phyloP scores from a whole-genome alignment of 2,888 invertebrate species.

The Unio delphinus region DNA sequence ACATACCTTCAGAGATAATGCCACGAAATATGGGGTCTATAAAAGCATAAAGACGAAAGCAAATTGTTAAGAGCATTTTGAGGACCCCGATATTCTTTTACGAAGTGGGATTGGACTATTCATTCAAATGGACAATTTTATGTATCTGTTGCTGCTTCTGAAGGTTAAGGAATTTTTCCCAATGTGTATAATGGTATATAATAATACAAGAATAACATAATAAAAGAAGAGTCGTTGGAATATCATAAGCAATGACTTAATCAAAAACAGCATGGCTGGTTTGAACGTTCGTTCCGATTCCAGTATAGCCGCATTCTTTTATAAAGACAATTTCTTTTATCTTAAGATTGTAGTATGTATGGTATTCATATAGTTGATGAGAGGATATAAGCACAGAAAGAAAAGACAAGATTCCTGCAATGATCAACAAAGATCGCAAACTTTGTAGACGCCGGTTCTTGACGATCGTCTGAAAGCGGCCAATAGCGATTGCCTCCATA shows the following conservation, averaged over 20 bases:
- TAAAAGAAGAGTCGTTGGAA: conserved; percentile 21
- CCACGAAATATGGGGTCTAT: conserved; percentile 32
- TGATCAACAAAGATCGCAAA: conserved; percentile 3
- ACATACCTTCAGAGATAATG: conserved; percentile 27
- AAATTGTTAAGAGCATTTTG: conserved; percentile 18
- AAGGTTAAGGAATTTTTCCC: conserved; percentile 15
- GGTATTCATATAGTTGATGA: conserved; percentile 42
- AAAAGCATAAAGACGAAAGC: conserved; percentile 16
- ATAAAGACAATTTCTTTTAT: conserved; percentile 8
- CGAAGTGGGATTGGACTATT: neutral
- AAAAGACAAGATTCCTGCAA: conserved; percentile 26
- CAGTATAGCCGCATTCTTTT: conserved; percentile 32
- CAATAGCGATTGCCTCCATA: conserved; percentile 39
- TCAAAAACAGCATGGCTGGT: conserved; percentile 24
- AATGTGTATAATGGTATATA: conserved; percentile 9
- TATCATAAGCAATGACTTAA: conserved; percentile 16
- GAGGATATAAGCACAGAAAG: conserved; percentile 19
- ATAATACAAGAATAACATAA: conserved; percentile 21
- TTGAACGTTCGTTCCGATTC: conserved; percentile 31
- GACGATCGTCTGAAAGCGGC: conserved; percentile 24
- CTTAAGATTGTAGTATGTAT: conserved; percentile 12
- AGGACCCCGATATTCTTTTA: conserved; percentile 14
- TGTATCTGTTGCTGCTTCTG: neutral
- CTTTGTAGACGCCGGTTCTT: conserved; percentile 6
- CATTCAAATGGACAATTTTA: neutral